phyloP scores from a whole-genome alignment of 2,113 vertebrate genomes.

The Camelus bactrianus region DNA sequence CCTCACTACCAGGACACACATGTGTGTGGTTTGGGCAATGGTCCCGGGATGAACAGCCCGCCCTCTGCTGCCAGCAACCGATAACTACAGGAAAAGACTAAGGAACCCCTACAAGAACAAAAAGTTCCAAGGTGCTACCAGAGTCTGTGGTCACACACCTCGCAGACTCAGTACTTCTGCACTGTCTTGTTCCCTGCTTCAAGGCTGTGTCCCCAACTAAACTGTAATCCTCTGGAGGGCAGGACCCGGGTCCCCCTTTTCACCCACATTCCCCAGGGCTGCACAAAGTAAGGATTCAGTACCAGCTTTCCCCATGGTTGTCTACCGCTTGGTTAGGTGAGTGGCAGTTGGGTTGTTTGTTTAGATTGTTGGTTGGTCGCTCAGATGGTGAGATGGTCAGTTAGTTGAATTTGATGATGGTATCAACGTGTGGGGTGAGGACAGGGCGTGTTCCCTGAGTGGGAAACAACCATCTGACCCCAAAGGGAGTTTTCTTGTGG shows the following conservation, averaged over 20 bases:
- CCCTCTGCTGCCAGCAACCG: not conserved
- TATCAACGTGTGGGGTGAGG: not conserved
- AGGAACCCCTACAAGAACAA: not conserved
- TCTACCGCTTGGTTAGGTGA: not conserved
- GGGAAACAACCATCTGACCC: not conserved
- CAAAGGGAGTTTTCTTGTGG: not conserved
- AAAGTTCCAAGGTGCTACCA: not conserved
- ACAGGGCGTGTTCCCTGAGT: not conserved
- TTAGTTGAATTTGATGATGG: not conserved
- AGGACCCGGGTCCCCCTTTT: not conserved
- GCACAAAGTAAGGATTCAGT: not conserved
- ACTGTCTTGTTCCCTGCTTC: not conserved
- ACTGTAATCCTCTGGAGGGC: not conserved
- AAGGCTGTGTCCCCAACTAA: not conserved
- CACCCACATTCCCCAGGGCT: not conserved
- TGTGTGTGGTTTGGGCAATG: not conserved
- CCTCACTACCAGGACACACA: not conserved
- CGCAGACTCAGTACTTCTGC: not conserved
- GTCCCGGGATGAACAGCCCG: not conserved
- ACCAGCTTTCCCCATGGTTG: not conserved
- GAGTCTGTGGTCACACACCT: not conserved
- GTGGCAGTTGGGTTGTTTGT: not conserved
- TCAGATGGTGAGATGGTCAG: not conserved
- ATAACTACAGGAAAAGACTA: not conserved
- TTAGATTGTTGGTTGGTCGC: not conserved